Evolutionary conservation across 2,888 invertebrate genomes (phyloP).

Genomic region (Endotricha flammealis): DNA sequence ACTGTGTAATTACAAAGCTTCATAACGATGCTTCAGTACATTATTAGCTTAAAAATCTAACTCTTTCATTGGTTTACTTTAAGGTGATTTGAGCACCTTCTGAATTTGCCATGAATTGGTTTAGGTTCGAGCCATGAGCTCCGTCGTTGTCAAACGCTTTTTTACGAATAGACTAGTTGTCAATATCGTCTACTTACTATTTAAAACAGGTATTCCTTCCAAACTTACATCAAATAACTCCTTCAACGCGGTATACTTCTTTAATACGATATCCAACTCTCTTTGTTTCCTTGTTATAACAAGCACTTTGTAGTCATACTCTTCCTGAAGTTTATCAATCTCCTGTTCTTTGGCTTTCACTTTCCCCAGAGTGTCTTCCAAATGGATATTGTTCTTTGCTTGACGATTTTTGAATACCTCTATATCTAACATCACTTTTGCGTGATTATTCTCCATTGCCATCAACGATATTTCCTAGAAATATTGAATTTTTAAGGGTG

Average conservation of each 20-base stretch:
- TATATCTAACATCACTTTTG: conserved; percentile 76
- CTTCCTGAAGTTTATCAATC: conserved; percentile 46
- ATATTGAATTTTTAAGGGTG: no score
- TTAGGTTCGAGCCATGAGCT: no score
- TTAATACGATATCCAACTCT: conserved; percentile 55
- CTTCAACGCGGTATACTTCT: conserved; percentile 48
- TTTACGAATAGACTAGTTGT: not conserved
- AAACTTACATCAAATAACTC: conserved; percentile 64
- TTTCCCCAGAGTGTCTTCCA: conserved; percentile 45
- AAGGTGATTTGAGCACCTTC: no score
- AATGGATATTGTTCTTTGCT: conserved; percentile 43
- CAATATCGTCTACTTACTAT: not conserved
- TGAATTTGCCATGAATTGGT: no score
- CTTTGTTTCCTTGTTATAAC: conserved; percentile 55
- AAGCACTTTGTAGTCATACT: conserved; percentile 45
- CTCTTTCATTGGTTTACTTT: no score
- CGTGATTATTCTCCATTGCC: conserved; percentile 77
- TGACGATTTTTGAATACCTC: conserved; percentile 70
- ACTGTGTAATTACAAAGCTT: no score
- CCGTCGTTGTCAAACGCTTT: no score
- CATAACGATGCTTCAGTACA: no score
- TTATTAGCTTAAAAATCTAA: not conserved
- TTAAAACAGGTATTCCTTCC: not conserved
- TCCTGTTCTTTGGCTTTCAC: conserved; percentile 55
- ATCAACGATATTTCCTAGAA: conserved; percentile 73